phyloP scores from a whole-genome alignment of 2,888 invertebrate species.

The Cynaeus angustus region DNA sequence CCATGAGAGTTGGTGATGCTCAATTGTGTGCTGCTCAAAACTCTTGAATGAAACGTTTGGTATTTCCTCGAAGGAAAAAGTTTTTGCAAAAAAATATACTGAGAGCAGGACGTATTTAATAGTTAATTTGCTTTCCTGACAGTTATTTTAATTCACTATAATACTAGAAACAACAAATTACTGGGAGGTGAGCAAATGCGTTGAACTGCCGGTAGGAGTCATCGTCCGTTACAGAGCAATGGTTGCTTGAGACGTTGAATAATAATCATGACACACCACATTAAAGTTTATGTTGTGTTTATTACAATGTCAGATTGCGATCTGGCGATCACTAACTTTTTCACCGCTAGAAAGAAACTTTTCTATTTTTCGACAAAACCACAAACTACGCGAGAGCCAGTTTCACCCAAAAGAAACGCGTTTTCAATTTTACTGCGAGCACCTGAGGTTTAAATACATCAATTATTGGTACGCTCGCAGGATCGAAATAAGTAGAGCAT shows the following conservation, averaged over 20 bases:
- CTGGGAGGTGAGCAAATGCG: constrained; percentile 38
- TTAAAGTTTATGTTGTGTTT: constrained; percentile 26
- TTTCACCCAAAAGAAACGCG: constrained; percentile 2
- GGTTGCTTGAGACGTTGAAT: constrained; percentile 43
- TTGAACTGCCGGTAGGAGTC: constrained; percentile 48
- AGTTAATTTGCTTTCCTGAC: constrained; percentile 33
- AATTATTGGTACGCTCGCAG: constrained; percentile 49
- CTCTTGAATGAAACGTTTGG: not conserved
- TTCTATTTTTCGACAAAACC: constrained; percentile 5
- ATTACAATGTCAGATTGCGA: constrained; percentile 21
- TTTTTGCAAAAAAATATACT: not conserved
- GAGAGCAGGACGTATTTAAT: constrained; percentile 6
- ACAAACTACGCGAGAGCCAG: constrained; percentile 7
- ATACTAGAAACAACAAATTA: constrained; percentile 33
- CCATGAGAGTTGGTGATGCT: not conserved
- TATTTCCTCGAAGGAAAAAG: not conserved
- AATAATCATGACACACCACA: constrained; percentile 36
- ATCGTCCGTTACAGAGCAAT: constrained; percentile 52
- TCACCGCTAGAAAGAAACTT: not conserved
- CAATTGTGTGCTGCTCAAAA: not conserved
- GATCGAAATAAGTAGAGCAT: constrained; percentile 52
- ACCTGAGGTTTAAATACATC: constrained; percentile 44
- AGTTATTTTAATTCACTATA: constrained; percentile 38
- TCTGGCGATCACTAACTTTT: constrained; percentile 7
- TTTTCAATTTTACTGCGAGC: constrained; percentile 18